Percentiles rank a stretch among this genome's conserved stretches.
Evolutionary conservation across 1,140 invertebrate species (phyloP).

Genomic region (Drosophila pachea): DNA sequence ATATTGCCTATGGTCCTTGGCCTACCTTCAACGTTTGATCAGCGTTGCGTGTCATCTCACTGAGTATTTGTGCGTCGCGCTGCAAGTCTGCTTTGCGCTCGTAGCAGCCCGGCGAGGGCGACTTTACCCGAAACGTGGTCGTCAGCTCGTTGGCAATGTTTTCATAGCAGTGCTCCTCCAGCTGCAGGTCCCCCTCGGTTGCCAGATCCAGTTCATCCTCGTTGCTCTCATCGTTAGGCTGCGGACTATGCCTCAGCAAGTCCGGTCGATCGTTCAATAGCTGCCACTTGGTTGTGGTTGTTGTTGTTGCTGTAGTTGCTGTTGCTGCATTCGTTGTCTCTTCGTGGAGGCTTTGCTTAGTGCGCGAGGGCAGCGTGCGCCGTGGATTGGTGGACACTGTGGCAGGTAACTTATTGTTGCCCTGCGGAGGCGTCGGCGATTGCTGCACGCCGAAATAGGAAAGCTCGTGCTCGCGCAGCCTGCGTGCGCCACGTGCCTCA

Average conservation of each 20-base stretch:
- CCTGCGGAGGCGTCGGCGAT: conserved; percentile 25
- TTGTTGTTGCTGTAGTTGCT: conserved; percentile 16
- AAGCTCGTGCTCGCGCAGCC: conserved; percentile 79
- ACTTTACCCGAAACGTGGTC: conserved; percentile 68
- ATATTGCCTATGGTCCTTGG: neutral
- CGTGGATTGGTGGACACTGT: conserved; percentile 43
- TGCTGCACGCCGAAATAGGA: conserved; percentile 79
- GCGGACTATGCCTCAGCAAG: conserved; percentile 70
- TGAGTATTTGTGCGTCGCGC: conserved; percentile 72
- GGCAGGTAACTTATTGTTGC: conserved; percentile 25
- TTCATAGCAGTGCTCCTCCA: conserved; percentile 66
- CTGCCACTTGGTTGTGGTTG: conserved; percentile 70
- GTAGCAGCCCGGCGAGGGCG: conserved; percentile 53
- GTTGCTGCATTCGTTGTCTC: conserved; percentile 22
- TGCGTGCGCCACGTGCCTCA: conserved; percentile 77
- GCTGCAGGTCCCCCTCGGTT: neutral
- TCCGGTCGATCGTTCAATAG: conserved; percentile 75
- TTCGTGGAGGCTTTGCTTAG: conserved; percentile 47
- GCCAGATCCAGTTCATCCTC: conserved; percentile 20
- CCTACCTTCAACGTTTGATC: conserved; percentile 76
- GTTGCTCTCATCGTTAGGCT: conserved; percentile 43
- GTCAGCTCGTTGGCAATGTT: conserved; percentile 72
- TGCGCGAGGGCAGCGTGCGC: conserved; percentile 61
- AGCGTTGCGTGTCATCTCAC: conserved; percentile 76
- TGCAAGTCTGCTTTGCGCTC: conserved; percentile 70